A percentile compares a stretch with the other conserved stretches of the same genome.
Conservation (phyloP, 2,888 invertebrate genomes). For the Ametastegia equiseti region DNA sequence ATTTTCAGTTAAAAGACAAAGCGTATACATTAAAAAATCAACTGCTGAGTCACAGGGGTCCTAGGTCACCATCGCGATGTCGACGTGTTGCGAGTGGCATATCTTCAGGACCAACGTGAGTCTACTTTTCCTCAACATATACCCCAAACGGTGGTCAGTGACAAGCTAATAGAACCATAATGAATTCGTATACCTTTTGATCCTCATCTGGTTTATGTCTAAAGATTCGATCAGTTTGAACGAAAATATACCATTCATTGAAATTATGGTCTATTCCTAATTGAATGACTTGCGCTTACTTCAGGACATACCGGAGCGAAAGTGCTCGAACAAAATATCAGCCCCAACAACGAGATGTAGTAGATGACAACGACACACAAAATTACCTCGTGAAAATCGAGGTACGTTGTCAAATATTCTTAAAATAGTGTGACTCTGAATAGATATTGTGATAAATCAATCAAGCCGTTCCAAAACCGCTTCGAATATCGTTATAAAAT, state of each 20-base stretch:
- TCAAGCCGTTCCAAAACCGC: background rate
- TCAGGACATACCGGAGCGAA: conserved; percentile 71
- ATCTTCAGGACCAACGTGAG: conserved; percentile 69
- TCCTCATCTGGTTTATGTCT: background rate
- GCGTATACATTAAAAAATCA: conserved; percentile 67
- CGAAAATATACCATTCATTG: background rate
- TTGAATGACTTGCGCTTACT: conserved; percentile 50
- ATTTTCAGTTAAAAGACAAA: conserved; percentile 70
- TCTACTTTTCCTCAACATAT: conserved; percentile 31
- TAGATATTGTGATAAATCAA: background rate
- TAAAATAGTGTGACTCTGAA: background rate
- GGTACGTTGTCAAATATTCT: conserved; percentile 54
- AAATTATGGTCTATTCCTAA: background rate
- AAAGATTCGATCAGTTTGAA: background rate
- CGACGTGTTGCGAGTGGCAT: conserved; percentile 62
- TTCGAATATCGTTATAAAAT: background rate
- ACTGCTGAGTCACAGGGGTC: conserved; percentile 67
- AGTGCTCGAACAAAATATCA: conserved; percentile 64
- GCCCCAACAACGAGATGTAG: conserved; percentile 55
- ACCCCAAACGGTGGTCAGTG: background rate
- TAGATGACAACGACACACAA: conserved; percentile 60
- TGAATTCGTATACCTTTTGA: background rate
- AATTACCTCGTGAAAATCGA: conserved; percentile 64
- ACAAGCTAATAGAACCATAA: background rate
- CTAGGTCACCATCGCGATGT: conserved; percentile 65